Evolutionary conservation across 2,113 vertebrate species (phyloP), one percentile per base, ranked within the genome.

Genomic region (Chascanopsetta lugubris): DNA sequence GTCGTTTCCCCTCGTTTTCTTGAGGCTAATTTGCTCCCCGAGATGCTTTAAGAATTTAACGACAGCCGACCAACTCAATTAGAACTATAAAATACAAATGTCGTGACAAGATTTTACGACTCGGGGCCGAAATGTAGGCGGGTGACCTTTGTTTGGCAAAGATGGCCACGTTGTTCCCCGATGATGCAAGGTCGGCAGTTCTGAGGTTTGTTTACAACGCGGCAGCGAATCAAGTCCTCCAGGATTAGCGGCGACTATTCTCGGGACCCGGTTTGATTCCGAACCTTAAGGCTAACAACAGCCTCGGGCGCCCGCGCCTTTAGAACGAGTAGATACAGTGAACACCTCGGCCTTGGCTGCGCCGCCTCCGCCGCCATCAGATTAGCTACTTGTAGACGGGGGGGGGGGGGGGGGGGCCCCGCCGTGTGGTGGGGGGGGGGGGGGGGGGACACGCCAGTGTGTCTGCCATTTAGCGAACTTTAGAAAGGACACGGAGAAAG

Each of bases 401-500:
- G n/a, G n/a, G n/a, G n/a, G n/a, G n/a, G n/a, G n/a, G n/a, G n/a
- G n/a, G n/a, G n/a, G n/a, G n/a, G n/a, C n/a, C n/a, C n/a, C n/a
- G n/a, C n/a, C n/a, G n/a, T n/a, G n/a, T n/a, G n/a, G n/a, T n/a
- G n/a, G n/a, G n/a, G n/a, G n/a, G n/a, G n/a, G n/a, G n/a, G n/a
- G n/a, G n/a, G n/a, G n/a, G n/a, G n/a, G 47, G 58, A 57, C 65
- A 54, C 43, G 67, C 55, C 13, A 11, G 54, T 32, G 40, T 72
- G 71, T 77, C 79, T 87, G 84, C 78, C 82, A 83, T 86, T 87
- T 86, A 76, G 80, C 65, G 47, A 87, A 86, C 82, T 80, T 84
- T 83, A 59, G 76, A 85, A 87, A 85, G 83, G 82, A 88, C 71
- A 83, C 73, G 65, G 45, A 69, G 74, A 84, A 80, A 88, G 80